Base-by-base conservation (phyloP, 2,797 vertebrate species). In the Sebastes flavidus region DNA sequence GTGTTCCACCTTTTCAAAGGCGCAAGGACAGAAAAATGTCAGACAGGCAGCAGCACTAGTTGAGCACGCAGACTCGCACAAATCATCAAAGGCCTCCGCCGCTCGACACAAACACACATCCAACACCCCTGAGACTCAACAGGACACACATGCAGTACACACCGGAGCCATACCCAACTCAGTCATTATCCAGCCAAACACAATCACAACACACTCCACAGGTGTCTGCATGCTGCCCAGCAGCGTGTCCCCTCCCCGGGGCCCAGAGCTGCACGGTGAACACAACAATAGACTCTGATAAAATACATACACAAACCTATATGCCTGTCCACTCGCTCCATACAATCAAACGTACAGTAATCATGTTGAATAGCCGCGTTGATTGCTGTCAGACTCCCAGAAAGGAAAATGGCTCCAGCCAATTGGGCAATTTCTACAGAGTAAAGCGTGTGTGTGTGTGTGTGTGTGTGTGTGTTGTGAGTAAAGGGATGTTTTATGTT, bases 1-100 rank as follows among this genome's bases (percentile, higher is more conserved):
- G 75, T 59, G 83, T 76, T 89, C 82, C 77, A 90, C 77, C 81
- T 92, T 91, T 92, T 92, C 82, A 88, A 75, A 81, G 82, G 77
- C 56, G 32, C 67, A 82, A 42, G 27, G 77, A 87, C 77, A n/a
- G 49, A 85, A 81, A 76, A 82, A 89, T 83, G 86, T 85, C 88
- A 86, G 69, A 75, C 75, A 68, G 77, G 73, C 83, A 61, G 76
- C 60, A 34, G 73, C 83, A 67, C 72, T 29, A 52, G 72, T 74
- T 66, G 79, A 80, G 71, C 75, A 80, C 6, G 59, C 68, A 78
- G 67, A 62, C 71, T 16, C 18, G 3, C 36, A 67, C 82, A 75
- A 72, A 83, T 62, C 77, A 78, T 82, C 84, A 83, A 87, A 84
- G 56, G 68, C 46, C 38, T 63, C 67, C 60, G 46, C 71, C 42